Percentiles rank a stretch among this genome's conserved stretches.
phyloP scores from a whole-genome alignment of 2,797 vertebrate species.

The Morus bassanus region DNA sequence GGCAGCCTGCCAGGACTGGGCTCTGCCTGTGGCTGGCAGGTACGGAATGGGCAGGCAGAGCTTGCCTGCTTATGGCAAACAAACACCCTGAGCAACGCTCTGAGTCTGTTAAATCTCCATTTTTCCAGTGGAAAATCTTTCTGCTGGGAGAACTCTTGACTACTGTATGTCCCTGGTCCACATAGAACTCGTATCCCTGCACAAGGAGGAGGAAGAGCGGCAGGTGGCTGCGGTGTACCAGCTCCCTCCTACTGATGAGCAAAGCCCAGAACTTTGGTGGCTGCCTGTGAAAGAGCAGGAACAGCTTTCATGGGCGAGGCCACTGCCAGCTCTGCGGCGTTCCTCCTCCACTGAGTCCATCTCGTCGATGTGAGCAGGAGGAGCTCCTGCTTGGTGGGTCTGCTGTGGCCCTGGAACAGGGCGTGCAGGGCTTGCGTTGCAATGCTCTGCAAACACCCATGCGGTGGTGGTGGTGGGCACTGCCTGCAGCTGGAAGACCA shows the following conservation, averaged over 20 bases:
- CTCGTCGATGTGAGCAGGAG: neutral
- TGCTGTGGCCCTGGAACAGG: neutral
- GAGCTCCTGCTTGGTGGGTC: neutral
- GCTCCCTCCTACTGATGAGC: neutral
- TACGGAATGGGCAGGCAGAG: neutral
- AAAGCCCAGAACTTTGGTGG: neutral
- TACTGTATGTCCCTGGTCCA: neutral
- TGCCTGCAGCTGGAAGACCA: neutral
- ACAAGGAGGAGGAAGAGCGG: neutral
- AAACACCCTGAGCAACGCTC: fast-evolving
- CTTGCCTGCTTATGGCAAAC: neutral
- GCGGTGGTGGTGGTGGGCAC: neutral
- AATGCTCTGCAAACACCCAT: neutral
- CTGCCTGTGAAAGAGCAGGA: neutral
- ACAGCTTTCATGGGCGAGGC: neutral
- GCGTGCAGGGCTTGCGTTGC: neutral
- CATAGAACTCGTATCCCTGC: neutral
- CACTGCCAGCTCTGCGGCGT: fast-evolving
- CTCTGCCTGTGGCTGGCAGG: neutral
- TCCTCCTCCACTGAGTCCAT: neutral
- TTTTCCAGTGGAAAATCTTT: neutral
- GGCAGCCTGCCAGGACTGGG: neutral
- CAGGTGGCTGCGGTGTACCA: fast-evolving
- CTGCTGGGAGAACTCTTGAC: neutral
- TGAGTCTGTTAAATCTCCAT: neutral